phyloP scores from a whole-genome alignment of 2,113 vertebrate genomes.

The Amazona vittata region DNA sequence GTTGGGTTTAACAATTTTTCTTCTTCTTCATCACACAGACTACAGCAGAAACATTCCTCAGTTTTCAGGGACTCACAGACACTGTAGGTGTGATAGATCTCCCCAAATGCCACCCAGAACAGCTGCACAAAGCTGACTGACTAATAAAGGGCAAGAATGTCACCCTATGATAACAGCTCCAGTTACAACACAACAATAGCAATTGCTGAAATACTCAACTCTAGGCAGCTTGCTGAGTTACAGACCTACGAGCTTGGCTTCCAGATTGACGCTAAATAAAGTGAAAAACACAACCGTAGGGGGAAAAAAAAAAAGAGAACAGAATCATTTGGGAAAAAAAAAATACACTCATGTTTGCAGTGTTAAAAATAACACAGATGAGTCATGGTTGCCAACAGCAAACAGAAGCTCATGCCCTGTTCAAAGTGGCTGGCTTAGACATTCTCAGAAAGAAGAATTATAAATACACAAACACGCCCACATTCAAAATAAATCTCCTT shows the following conservation, averaged over 20 bases:
- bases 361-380: conserved; percentile 23
- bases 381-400: not conserved
- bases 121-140: conserved; percentile 49
- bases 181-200: not conserved
- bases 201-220: not conserved
- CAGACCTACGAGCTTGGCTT: not conserved
- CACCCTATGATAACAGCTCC: conserved; percentile 1
- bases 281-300: not conserved
- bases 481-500: not conserved
- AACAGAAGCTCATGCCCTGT: not conserved
- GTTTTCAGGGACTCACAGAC: not conserved
- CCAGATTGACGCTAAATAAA: not conserved
- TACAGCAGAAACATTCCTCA: not conserved
- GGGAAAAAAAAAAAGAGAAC: not conserved
- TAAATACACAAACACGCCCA: not conserved
- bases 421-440: not conserved
- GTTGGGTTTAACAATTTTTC: not conserved
- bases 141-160: not conserved
- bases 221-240: not conserved
- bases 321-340: not conserved
- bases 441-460: not conserved
- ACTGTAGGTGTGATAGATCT: conserved; percentile 18
- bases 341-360: not conserved
- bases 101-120: not conserved
- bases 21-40: not conserved